These are phyloP conservation scores for Tenthredo amoena DNA, from an alignment of 2,888 invertebrate species.

Conservation along the genomic window DNA sequence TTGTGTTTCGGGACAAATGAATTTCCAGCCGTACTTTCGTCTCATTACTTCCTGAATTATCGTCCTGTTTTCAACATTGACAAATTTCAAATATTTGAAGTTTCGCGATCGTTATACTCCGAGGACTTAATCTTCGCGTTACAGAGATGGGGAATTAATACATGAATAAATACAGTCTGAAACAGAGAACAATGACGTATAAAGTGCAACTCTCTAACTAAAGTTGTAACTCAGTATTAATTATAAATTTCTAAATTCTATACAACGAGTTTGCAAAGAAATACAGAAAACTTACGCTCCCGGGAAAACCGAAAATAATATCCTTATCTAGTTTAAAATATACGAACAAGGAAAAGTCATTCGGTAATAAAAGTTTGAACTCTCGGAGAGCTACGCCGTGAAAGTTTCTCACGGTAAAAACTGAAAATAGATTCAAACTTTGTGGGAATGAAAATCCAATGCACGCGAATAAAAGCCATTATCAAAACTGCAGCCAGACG, in stretches of 20 bases:
- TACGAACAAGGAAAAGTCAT: conserved; percentile 40
- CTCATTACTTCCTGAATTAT: neutral
- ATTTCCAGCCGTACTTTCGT: conserved; percentile 8
- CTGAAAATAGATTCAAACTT: conserved; percentile 19
- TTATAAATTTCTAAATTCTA: neutral
- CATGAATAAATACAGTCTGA: neutral
- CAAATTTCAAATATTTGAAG: conserved; percentile 20
- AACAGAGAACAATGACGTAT: neutral
- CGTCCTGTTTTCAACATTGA: conserved; percentile 17
- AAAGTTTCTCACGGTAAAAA: conserved; percentile 23
- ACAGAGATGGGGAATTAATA: neutral
- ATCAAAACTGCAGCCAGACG: neutral
- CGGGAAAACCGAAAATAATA: conserved; percentile 21
- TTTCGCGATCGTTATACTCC: conserved; percentile 3
- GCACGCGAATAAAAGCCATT: neutral
- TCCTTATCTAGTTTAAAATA: conserved; percentile 45
- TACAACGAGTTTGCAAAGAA: neutral
- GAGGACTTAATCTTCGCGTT: neutral
- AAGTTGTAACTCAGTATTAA: neutral
- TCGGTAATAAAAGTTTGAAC: conserved; percentile 41
- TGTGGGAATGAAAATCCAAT: conserved; percentile 25
- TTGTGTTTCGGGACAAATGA: conserved; percentile 10
- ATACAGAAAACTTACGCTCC: conserved; percentile 3
- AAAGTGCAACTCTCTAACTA: neutral
- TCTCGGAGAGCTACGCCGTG: neutral